Conservation (phyloP, 1,140 invertebrate genomes). For the Drosophila pruinosa region DNA sequence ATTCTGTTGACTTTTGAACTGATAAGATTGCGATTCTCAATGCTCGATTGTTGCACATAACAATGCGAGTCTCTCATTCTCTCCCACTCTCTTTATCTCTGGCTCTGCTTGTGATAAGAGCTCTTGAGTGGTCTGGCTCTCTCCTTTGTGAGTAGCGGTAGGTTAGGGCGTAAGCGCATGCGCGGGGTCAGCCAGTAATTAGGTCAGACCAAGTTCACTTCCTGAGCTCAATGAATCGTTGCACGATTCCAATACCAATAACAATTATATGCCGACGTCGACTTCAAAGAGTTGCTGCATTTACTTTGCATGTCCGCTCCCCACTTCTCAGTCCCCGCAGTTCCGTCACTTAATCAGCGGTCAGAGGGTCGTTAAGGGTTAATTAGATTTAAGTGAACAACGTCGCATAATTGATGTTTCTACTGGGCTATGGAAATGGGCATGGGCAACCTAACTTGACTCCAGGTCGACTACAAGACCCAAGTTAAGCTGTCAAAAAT, state of each 20-base stretch:
- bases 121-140: background rate
- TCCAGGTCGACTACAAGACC: conserved; percentile 5
- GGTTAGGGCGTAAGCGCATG: conserved; percentile 68
- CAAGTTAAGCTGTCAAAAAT: conserved; percentile 24
- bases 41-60: conserved; percentile 37
- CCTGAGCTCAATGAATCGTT: conserved; percentile 41
- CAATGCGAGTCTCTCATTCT: background rate
- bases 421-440: conserved; percentile 47
- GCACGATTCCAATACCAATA: conserved; percentile 37
- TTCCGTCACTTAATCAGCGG: conserved; percentile 68
- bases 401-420: conserved; percentile 65
- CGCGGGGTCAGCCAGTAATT: conserved; percentile 24
- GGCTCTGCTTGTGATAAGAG: background rate
- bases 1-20: conserved; percentile 51
- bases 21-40: conserved; percentile 62
- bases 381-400: conserved; percentile 80
- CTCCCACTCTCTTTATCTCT: background rate
- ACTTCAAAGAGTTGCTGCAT: conserved; percentile 56
- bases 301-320: conserved; percentile 66
- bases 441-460: conserved; percentile 53
- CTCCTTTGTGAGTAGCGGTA: conserved; percentile 29
- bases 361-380: conserved; percentile 71
- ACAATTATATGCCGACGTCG: conserved; percentile 47
- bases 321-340: background rate
- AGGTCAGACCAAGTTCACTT: conserved; percentile 72